Percentiles rank a stretch among this genome's conserved stretches.
Evolutionary conservation across 2,113 vertebrate genomes (phyloP).

Genomic region (Euleptes europaea): DNA sequence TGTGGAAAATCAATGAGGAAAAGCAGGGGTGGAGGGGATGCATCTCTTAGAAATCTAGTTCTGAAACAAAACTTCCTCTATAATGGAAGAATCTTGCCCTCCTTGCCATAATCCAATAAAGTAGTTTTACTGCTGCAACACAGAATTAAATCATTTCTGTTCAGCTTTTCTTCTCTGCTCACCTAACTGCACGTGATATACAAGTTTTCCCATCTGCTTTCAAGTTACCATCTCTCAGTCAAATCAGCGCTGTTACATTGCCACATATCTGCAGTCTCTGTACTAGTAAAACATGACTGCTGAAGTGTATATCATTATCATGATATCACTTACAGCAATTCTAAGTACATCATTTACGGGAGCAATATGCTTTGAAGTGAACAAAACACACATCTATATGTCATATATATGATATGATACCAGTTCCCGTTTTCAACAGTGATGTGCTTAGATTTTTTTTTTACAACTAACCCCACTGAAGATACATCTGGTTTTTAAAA

Average conservation of each 20-base stretch:
- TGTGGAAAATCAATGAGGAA: slow-evolving; percentile 5
- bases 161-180: slow-evolving; percentile 33
- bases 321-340: not conserved
- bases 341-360: slow-evolving; percentile 5
- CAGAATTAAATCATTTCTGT: slow-evolving; percentile 26
- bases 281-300: slow-evolving; percentile 28
- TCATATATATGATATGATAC: not conserved
- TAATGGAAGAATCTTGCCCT: not conserved
- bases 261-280: slow-evolving; percentile 12
- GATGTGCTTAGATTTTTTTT: not conserved
- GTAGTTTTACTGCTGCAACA: slow-evolving; percentile 36
- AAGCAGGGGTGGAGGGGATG: not conserved
- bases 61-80: slow-evolving; percentile 15
- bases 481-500: not conserved
- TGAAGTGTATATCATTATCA: slow-evolving; percentile 3
- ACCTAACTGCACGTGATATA: slow-evolving; percentile 12
- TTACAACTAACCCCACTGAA: not conserved
- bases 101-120: slow-evolving; percentile 20
- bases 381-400: slow-evolving; percentile 23
- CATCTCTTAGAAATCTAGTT: not conserved
- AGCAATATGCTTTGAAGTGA: not conserved
- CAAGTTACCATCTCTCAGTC: not conserved
- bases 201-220: slow-evolving; percentile 13
- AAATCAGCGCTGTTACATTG: not conserved
- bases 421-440: not conserved